phyloP scores from a whole-genome alignment of 2,797 vertebrate genomes.

The Myotis myotis region DNA sequence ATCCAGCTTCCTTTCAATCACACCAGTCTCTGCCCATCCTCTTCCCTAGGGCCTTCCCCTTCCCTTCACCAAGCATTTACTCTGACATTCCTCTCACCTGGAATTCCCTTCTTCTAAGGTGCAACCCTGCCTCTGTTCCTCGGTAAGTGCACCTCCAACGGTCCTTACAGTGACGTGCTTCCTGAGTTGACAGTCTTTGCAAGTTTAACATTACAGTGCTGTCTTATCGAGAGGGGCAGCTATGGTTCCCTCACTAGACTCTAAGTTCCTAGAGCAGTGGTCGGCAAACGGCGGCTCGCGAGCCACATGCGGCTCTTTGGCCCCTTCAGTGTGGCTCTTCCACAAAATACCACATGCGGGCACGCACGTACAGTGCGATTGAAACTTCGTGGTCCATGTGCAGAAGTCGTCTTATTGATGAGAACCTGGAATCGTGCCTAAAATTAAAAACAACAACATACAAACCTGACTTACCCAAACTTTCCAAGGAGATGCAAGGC shows the following conservation, averaged over 20 bases:
- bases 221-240: neutral
- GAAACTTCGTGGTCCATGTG: too few species aligned
- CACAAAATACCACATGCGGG: too few species aligned
- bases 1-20: neutral
- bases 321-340: too few species aligned
- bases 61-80: neutral
- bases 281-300: too few species aligned
- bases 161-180: neutral
- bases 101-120: neutral
- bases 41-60: neutral
- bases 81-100: neutral
- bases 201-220: neutral
- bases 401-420: too few species aligned
- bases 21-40: neutral
- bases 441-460: too few species aligned
- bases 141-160: neutral
- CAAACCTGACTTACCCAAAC: too few species aligned
- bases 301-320: too few species aligned
- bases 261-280: neutral
- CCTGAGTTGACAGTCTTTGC: neutral
- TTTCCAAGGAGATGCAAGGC: too few species aligned
- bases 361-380: too few species aligned
- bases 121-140: neutral
- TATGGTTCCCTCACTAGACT: neutral
- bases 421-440: too few species aligned